Percentiles rank a stretch among this genome's conserved stretches.
These are phyloP conservation scores for Brachionus sp. DNA, from an alignment of 1,140 invertebrate species.

Conservation along the genomic window DNA sequence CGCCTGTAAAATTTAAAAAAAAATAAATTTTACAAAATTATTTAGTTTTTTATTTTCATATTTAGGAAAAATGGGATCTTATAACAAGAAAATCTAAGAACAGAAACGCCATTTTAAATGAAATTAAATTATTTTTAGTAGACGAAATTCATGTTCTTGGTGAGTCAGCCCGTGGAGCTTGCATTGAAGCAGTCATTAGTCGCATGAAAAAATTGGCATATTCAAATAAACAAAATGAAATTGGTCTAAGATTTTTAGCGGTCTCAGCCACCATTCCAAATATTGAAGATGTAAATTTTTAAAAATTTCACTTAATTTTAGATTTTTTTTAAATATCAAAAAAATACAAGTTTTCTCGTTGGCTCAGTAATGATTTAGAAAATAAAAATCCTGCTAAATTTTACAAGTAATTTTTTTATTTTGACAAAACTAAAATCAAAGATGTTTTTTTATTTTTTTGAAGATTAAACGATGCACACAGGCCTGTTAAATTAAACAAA, in stretches of 20 bases:
- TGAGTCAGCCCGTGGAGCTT: conserved; percentile 69
- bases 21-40: not conserved
- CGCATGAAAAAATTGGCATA: conserved; percentile 67
- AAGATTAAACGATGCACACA: conserved; percentile 68
- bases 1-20: conserved; percentile 62
- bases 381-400: conserved; percentile 51
- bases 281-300: conserved; percentile 65
- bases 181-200: conserved; percentile 73
- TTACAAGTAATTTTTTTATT: conserved; percentile 55
- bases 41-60: not conserved
- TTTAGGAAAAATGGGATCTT: conserved; percentile 75
- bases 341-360: conserved; percentile 63
- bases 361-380: conserved; percentile 62
- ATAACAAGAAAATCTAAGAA: conserved; percentile 71
- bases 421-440: not conserved
- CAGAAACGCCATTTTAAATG: conserved; percentile 64
- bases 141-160: conserved; percentile 72
- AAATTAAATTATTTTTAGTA: conserved; percentile 71
- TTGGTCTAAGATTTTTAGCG: conserved; percentile 68
- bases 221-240: not conserved
- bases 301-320: not conserved
- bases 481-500: conserved; percentile 71
- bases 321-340: not conserved
- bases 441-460: conserved; percentile 45
- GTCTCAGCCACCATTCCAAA: conserved; percentile 76